These are phyloP conservation scores for Tiliacea citrago DNA, from an alignment of 2,888 invertebrate species.

Conservation along the genomic window DNA sequence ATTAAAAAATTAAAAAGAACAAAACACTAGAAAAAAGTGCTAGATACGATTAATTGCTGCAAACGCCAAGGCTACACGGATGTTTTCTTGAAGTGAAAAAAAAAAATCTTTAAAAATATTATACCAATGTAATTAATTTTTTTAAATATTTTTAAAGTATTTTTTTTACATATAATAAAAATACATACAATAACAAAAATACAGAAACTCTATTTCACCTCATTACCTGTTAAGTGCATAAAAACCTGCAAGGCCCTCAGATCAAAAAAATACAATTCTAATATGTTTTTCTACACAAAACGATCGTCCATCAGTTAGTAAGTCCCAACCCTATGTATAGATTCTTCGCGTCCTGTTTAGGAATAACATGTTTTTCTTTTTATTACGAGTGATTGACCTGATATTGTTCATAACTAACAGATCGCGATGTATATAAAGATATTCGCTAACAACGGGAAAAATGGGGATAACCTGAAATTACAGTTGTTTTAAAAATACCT, in stretches of 20 bases:
- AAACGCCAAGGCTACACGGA: no score
- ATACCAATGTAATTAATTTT: no score
- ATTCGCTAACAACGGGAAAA: neutral
- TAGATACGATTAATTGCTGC: no score
- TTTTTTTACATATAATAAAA: no score
- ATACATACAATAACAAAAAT: no score
- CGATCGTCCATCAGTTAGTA: neutral
- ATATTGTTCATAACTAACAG: slow-evolving; percentile 54
- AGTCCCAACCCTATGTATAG: slow-evolving; percentile 53
- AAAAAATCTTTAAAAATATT: no score
- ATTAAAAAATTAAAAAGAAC: neutral
- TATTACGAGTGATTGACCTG: slow-evolving; percentile 58
- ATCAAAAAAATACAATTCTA: neutral
- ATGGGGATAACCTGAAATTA: neutral
- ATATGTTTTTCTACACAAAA: neutral
- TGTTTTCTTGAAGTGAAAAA: no score
- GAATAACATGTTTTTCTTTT: slow-evolving; percentile 57
- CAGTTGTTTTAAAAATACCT: neutral
- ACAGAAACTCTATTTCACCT: no score
- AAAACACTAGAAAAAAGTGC: neutral
- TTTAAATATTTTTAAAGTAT: no score
- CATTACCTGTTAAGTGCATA: neutral
- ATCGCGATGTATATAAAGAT: neutral
- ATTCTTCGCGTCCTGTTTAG: slow-evolving; percentile 46
- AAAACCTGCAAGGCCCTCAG: slow-evolving; percentile 1